Evolutionary conservation across 2,888 invertebrate species (phyloP).

Genomic region (Entomobrya proxima): DNA sequence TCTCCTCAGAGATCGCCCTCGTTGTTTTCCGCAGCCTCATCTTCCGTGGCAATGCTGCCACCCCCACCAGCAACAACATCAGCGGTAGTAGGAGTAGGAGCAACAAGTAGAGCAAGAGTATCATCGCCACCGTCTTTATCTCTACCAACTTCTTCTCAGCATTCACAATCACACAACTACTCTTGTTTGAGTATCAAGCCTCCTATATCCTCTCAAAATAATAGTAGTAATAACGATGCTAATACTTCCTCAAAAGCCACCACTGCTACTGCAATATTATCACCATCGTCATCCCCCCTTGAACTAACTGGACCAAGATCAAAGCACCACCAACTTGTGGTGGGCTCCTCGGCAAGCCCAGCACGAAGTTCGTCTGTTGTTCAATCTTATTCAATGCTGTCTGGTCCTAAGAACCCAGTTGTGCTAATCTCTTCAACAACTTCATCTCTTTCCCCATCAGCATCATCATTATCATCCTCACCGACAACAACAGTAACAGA

Average conservation of each 20-base stretch:
- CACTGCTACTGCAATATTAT: slow-evolving; percentile 31
- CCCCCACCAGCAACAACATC: slow-evolving; percentile 50
- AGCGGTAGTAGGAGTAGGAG: slow-evolving; percentile 8
- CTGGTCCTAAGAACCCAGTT: slow-evolving; percentile 63
- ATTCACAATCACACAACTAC: slow-evolving; percentile 52
- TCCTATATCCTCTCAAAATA: slow-evolving; percentile 35
- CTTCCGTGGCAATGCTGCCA: slow-evolving; percentile 49
- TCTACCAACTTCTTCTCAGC: slow-evolving; percentile 45
- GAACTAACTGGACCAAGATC: slow-evolving; percentile 67
- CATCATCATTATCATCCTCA: slow-evolving; percentile 16
- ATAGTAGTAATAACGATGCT: slow-evolving; percentile 34
- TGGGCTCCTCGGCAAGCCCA: slow-evolving; percentile 61
- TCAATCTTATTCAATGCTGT: slow-evolving; percentile 61
- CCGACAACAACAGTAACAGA: slow-evolving; percentile 18
- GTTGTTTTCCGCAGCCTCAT: slow-evolving; percentile 23
- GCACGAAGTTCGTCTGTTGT: slow-evolving; percentile 58
- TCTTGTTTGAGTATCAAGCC: slow-evolving; percentile 35
- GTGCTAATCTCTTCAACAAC: slow-evolving; percentile 64
- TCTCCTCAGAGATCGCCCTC: slow-evolving; percentile 60
- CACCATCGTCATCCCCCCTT: slow-evolving; percentile 57
- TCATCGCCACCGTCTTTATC: slow-evolving; percentile 43
- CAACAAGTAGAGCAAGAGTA: slow-evolving; percentile 60
- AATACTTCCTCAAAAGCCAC: slow-evolving; percentile 59
- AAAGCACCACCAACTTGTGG: slow-evolving; percentile 54
- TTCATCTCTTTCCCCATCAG: slow-evolving; percentile 51